phyloP scores from a whole-genome alignment of 2,113 vertebrate genomes.

The Alouatta palliata region DNA sequence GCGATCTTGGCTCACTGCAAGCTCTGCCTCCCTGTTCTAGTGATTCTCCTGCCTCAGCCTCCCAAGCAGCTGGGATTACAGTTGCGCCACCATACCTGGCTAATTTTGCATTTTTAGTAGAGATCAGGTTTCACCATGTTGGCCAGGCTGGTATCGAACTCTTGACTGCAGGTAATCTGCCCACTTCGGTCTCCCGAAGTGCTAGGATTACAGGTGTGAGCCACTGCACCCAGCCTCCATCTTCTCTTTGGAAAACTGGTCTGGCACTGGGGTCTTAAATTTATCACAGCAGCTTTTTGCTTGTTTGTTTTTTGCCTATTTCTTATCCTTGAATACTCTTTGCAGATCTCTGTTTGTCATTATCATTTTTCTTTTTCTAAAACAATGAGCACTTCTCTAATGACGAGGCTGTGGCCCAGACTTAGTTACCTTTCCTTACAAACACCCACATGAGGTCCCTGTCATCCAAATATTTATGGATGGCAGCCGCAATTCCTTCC shows the following conservation, averaged over 20 bases:
- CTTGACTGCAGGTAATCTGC: too few relatives aligned
- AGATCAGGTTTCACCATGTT: too few relatives aligned
- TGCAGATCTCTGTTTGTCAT: neutral
- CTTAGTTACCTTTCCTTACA: conserved; percentile 50
- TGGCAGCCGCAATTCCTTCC: conserved; percentile 43
- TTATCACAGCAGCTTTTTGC: neutral
- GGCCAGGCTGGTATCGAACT: too few relatives aligned
- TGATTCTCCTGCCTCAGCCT: too few relatives aligned
- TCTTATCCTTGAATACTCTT: neutral
- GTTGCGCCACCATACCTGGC: too few relatives aligned
- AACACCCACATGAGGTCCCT: conserved; percentile 7
- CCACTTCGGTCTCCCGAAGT: too few relatives aligned
- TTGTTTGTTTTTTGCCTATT: neutral
- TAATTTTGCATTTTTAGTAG: too few relatives aligned
- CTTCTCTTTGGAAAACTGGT: neutral
- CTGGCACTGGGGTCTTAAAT: neutral
- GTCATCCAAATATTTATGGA: conserved; percentile 63
- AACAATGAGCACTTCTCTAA: conserved; percentile 48
- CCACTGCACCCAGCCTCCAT: neutral
- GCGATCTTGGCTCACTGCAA: too few relatives aligned
- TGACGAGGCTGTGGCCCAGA: neutral
- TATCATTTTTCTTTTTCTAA: conserved; percentile 37
- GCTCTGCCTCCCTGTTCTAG: too few relatives aligned
- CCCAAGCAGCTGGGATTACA: too few relatives aligned
- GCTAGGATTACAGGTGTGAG: too few relatives aligned